Evolutionary conservation across 2,113 vertebrate species (phyloP).

Genomic region (Cynopterus brachyotis): DNA sequence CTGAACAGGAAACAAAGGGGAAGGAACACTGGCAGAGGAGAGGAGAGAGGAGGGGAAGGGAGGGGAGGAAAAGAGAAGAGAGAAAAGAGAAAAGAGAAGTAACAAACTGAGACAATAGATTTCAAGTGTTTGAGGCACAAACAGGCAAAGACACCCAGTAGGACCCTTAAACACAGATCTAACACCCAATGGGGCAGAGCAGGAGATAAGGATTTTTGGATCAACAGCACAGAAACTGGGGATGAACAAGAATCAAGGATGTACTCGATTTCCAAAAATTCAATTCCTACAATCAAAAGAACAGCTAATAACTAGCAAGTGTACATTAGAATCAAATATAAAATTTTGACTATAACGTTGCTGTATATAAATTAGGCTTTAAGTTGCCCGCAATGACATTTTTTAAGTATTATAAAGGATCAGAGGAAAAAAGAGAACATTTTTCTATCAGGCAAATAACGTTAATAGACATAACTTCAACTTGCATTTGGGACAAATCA

Average conservation of each 20-base stretch:
- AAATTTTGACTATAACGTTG: background rate
- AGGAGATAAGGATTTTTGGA: background rate
- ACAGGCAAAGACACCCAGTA: background rate
- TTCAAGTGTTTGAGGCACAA: background rate
- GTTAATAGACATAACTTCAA: background rate
- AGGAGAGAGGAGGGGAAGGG: background rate
- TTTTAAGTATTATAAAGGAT: background rate
- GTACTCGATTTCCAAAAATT: background rate
- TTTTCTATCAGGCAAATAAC: conserved; percentile 6
- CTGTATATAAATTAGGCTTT: background rate
- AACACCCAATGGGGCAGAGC: background rate
- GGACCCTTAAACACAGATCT: background rate
- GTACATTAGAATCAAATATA: background rate
- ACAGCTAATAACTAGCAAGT: background rate
- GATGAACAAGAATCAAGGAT: background rate
- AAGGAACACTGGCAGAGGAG: background rate
- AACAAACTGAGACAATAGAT: background rate
- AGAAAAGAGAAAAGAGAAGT: background rate
- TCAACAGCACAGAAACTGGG: background rate
- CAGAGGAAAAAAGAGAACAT: background rate
- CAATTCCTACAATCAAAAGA: background rate
- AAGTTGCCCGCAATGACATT: background rate
- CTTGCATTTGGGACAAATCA: background rate
- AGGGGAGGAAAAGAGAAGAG: background rate
- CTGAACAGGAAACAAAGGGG: background rate